Base-by-base conservation (phyloP, 2,797 vertebrate species). In the Gymnothorax reevesii region DNA sequence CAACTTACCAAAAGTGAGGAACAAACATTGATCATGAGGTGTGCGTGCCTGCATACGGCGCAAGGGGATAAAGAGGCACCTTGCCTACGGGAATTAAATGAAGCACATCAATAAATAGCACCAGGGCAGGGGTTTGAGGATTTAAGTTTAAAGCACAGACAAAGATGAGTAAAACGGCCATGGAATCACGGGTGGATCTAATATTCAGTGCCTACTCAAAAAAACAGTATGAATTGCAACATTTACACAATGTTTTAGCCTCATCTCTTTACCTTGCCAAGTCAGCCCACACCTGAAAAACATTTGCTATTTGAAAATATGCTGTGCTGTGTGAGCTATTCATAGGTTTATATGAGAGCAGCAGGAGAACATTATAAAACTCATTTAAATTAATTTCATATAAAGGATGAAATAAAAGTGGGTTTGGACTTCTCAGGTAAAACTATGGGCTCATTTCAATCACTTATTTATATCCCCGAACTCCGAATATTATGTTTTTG, bases 91-190 rank as follows among this genome's bases (percentile, higher is more conserved):
- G 91, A 90, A 93, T 92, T 84, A 90, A 92, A 91, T 89, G 90
- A 86, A 91, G 85, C 87, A 89, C 90, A 93, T 93, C 93, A 90
- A 93, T 93, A 92, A 90, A 49, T 84, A 87, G 88, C 86, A 82
- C 88, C 20, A 83, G 55, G 55, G 59, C n/a, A 55, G 20, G 80
- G 66, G 55, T 42, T 73, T 86, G 49, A n/a, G 49, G 7, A 79
- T 52, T 22, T 17, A 54, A 79, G 75, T 79, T 54, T 79, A 17
- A 79, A 55, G 73, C 22, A n/a, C 49, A 22, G 49, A 54, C 9
- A 54, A 49, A 79, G 73, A 7, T 52, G 33, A 33, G 71, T 7
- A 13, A 6, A 42, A 71, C 13, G 25, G 25, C 25, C 27, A 73
- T 27, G 42, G 25, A 13, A 33, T 12, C 69, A 73, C 13, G n/a